These are phyloP conservation scores for Myanophis thanlyinensis DNA, from an alignment of 2,113 vertebrate species.

Conservation along the genomic window DNA sequence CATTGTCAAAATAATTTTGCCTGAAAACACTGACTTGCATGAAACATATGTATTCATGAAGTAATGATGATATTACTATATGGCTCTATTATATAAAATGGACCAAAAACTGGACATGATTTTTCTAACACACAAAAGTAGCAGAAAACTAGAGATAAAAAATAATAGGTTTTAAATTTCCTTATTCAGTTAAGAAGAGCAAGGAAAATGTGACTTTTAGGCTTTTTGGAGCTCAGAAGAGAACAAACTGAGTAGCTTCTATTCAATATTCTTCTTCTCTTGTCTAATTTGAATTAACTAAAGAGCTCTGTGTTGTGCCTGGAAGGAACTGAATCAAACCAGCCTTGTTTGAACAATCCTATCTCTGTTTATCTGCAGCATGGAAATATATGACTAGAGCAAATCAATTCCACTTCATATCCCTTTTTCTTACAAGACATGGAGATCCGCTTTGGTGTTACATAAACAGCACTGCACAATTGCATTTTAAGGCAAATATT, in stretches of 20 bases:
- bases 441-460: conserved; percentile 9
- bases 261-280: neutral
- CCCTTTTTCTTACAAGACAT: neutral
- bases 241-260: neutral
- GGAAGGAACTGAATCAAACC: conserved; percentile 17
- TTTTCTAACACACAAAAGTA: neutral
- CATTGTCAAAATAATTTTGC: neutral
- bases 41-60: neutral
- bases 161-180: neutral
- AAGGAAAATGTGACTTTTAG: neutral
- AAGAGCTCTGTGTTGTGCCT: neutral
- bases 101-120: neutral
- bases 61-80: neutral
- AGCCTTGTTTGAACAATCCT: neutral
- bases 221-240: neutral
- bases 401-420: conserved; percentile 20
- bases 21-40: neutral
- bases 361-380: neutral
- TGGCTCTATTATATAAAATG: neutral
- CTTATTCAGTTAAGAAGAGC: neutral
- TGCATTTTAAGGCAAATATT: conserved; percentile 28
- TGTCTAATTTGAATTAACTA: neutral
- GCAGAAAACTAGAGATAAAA: neutral
- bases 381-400: neutral
- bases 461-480: conserved; percentile 4